A percentile compares a stretch with the other conserved stretches of the same genome.
Conservation (phyloP, 2,797 vertebrate genomes). For the Pagetopsis macropterus region DNA sequence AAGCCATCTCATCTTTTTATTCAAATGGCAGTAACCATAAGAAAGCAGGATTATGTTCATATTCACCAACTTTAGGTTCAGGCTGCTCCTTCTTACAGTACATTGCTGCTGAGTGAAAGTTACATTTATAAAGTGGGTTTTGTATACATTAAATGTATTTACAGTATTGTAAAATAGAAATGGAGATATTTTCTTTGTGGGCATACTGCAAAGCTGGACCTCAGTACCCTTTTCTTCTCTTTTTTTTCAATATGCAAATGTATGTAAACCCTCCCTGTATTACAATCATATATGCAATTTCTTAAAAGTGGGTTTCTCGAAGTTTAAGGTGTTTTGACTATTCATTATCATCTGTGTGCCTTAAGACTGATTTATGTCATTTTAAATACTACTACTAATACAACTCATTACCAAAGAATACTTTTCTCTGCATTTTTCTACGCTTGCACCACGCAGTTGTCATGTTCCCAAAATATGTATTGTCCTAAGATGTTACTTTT, state of each 20-base stretch:
- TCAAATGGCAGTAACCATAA: background rate
- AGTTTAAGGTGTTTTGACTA: background rate
- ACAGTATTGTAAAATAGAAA: background rate
- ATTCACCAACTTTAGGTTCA: slow-evolving; percentile 5
- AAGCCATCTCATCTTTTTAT: background rate
- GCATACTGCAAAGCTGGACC: background rate
- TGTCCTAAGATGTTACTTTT: background rate
- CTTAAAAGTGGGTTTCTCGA: background rate
- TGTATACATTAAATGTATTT: background rate
- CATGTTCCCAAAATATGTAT: background rate
- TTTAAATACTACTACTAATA: background rate
- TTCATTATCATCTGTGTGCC: background rate
- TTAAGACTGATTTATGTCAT: background rate
- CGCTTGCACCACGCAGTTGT: background rate
- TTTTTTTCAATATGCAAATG: background rate
- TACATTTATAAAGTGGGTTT: background rate
- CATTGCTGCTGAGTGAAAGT: background rate
- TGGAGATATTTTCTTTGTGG: background rate
- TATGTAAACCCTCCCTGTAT: background rate
- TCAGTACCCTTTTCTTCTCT: background rate
- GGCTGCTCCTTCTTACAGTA: background rate
- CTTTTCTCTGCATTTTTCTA: background rate
- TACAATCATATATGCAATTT: background rate
- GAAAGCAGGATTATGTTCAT: background rate
- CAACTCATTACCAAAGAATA: background rate